phyloP scores from a whole-genome alignment of 2,113 vertebrate genomes.

The Python bivittatus region DNA sequence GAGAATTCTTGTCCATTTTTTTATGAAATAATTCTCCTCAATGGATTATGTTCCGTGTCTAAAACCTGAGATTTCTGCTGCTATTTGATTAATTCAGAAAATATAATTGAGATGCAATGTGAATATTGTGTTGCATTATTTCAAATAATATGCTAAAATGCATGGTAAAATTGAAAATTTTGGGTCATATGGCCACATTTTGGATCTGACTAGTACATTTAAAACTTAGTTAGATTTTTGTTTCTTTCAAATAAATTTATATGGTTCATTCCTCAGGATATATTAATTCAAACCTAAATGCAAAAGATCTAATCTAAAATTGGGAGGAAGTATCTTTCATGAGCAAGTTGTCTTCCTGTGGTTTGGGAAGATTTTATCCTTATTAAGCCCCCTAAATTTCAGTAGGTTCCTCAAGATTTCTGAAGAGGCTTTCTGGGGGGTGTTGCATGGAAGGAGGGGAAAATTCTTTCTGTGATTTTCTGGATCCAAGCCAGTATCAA shows the following conservation, averaged over 20 bases:
- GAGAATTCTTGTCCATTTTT: neutral
- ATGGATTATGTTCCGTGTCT: neutral
- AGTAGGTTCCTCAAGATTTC: neutral
- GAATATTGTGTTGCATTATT: neutral
- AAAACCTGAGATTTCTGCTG: neutral
- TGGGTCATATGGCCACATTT: neutral
- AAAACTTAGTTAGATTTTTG: neutral
- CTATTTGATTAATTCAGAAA: constrained; percentile 1
- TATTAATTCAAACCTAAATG: neutral
- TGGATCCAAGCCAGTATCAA: neutral
- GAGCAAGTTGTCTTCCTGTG: neutral
- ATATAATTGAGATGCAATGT: neutral
- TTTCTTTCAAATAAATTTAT: neutral
- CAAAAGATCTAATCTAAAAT: neutral
- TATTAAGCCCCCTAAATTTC: neutral
- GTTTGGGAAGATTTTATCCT: neutral
- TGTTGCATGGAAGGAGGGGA: neutral
- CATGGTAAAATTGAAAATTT: neutral
- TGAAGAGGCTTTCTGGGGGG: neutral
- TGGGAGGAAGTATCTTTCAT: neutral
- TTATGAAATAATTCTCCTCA: neutral
- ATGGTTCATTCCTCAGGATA: neutral
- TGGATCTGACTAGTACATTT: neutral
- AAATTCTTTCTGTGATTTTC: neutral
- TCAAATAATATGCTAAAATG: neutral